phyloP scores from a whole-genome alignment of 2,113 vertebrate species.

The Paedocypris sp. region DNA sequence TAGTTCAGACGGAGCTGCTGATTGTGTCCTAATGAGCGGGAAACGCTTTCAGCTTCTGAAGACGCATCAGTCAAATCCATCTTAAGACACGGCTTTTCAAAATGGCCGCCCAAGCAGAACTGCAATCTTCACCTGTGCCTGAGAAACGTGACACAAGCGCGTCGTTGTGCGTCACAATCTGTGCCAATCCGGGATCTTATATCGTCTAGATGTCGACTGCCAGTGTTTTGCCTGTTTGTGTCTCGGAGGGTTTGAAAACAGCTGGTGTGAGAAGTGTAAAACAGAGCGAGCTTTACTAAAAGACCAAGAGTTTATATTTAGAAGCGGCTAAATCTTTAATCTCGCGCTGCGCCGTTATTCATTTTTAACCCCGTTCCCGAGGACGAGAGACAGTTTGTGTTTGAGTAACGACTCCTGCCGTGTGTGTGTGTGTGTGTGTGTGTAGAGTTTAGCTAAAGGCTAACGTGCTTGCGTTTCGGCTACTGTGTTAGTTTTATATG shows the following conservation, averaged over 20 bases:
- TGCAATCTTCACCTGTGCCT: too few relatives aligned
- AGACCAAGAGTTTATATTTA: not conserved
- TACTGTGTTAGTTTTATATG: too few relatives aligned
- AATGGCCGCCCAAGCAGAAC: too few relatives aligned
- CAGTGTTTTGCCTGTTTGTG: not conserved
- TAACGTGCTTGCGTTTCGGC: not conserved
- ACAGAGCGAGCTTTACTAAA: not conserved
- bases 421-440: not conserved
- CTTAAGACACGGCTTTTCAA: too few relatives aligned
- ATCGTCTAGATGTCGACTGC: not conserved
- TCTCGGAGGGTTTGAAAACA: not conserved
- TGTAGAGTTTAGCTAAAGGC: not conserved
- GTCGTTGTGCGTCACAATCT: not conserved
- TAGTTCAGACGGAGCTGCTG: conserved; percentile 3
- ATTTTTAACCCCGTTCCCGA: not conserved
- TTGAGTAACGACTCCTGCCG: not conserved
- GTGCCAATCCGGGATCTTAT: not conserved
- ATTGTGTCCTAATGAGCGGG: not conserved
- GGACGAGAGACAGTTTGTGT: not conserved
- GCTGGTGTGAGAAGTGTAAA: not conserved
- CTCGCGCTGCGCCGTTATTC: not conserved
- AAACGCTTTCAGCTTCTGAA: not conserved
- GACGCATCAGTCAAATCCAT: not conserved
- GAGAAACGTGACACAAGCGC: too few relatives aligned
- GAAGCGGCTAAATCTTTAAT: conserved; percentile 15